Evolutionary conservation across 2,888 invertebrate species (phyloP).

Genomic region (Drosophila borborema): DNA sequence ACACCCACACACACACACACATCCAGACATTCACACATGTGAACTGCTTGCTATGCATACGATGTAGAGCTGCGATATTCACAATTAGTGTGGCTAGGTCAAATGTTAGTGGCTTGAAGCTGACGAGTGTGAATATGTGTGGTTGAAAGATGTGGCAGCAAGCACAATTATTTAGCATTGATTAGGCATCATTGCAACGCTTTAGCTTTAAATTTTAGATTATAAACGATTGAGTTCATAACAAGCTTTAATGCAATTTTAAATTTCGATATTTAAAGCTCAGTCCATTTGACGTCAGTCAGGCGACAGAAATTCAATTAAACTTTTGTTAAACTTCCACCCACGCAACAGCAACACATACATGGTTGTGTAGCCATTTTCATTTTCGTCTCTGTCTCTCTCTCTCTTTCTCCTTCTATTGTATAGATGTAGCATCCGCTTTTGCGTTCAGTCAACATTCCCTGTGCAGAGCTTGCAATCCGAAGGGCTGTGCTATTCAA

Average conservation of each 20-base stretch:
- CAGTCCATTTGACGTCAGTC: slow-evolving; percentile 45
- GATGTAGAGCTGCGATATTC: slow-evolving; percentile 21
- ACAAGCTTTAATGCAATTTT: not conserved
- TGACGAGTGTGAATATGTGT: slow-evolving; percentile 7
- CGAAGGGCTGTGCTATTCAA: slow-evolving; percentile 39
- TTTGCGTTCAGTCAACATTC: slow-evolving; percentile 20
- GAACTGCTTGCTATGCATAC: slow-evolving; percentile 53
- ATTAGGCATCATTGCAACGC: slow-evolving; percentile 9
- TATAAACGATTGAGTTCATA: not conserved
- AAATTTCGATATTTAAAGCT: not conserved
- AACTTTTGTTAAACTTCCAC: slow-evolving; percentile 51
- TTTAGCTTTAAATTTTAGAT: slow-evolving; percentile 1
- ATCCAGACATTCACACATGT: not conserved
- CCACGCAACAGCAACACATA: not conserved
- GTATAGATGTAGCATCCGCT: slow-evolving; percentile 26
- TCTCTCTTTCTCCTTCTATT: slow-evolving; percentile 13
- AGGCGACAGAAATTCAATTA: slow-evolving; percentile 69
- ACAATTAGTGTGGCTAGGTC: slow-evolving; percentile 37
- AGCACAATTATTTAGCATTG: slow-evolving; percentile 18
- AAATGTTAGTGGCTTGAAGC: slow-evolving; percentile 16
- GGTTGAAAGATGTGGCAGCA: slow-evolving; percentile 10
- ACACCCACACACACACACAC: not conserved
- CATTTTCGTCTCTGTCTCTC: not conserved
- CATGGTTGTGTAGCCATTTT: not conserved
- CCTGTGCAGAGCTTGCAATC: slow-evolving; percentile 5